Base-by-base conservation (phyloP, 1,140 invertebrate species). In the Drosophila parabipectinata region DNA sequence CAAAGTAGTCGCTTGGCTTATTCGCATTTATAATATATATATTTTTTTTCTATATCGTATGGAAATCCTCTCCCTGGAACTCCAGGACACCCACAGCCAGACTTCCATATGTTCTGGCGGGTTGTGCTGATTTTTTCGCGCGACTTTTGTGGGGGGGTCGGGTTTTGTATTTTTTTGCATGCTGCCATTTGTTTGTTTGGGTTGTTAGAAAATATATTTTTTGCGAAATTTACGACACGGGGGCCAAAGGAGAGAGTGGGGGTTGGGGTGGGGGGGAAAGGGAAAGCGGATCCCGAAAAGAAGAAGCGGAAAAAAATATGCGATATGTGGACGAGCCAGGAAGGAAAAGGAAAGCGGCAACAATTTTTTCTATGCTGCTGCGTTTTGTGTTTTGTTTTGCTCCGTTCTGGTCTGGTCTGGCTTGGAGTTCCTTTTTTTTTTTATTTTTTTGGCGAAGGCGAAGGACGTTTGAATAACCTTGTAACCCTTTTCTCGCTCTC, bases 391-490 rank as follows among this genome's bases (percentile, higher is more conserved):
- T 87, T 88, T 87, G 84, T 77, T 83, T 88, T 88, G 67, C 63
- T 83, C 54, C 53, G 62, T 52, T 57, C 53, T 58, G 58, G 30
- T 59, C 64, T 59, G 51, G 56, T 62, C 72, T 62, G 62, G 64
- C 60, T 75, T 66, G 60, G 60, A 28, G 6, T 44, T 21, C 21
- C 2, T 2, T 10, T 50, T 54, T 76, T 69, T 59, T 76, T 77
- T 63, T 58, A 28, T 28, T 66, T 59, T 80, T 85, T 66, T 77
- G 76, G 76, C 76, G 72, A 87, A 88, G 87, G 85, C 81, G 88
- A 90, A 90, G 88, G 88, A 83, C 88, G 83, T 90, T 90, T 80
- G 72, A 72, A 67, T 90, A 90, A 90, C 88, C 88, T 90, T 90
- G 88, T 90, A 90, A 90, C 88, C 88, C 77, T 90, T 90, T 90